A percentile compares a stretch with the other conserved stretches of the same genome.
phyloP scores from a whole-genome alignment of 2,113 vertebrate species.

The Otolemur garnettii region DNA sequence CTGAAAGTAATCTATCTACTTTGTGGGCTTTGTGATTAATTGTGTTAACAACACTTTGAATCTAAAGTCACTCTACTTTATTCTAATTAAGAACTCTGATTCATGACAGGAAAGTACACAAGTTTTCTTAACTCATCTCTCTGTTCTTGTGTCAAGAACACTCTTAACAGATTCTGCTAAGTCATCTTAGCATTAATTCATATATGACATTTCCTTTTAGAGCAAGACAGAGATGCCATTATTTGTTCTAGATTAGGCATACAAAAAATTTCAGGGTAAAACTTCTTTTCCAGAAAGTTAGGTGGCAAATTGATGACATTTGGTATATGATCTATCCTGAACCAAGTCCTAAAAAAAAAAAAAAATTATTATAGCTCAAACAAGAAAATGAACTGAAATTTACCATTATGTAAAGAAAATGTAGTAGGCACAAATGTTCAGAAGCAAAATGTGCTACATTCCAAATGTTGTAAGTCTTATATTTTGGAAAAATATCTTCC shows the following conservation, averaged over 20 bases:
- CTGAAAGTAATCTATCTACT: not conserved
- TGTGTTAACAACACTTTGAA: not conserved
- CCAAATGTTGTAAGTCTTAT: slow-evolving; percentile 5
- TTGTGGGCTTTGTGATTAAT: not conserved
- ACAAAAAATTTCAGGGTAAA: not conserved
- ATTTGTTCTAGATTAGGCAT: not conserved
- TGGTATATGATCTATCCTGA: not conserved
- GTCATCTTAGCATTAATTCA: not conserved
- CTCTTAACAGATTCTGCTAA: not conserved
- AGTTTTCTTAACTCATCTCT: accelerated
- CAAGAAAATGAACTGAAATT: not conserved
- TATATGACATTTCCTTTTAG: not conserved
- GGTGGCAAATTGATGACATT: not conserved
- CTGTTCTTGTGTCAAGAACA: not conserved
- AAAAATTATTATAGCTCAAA: not conserved
- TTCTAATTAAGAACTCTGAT: not conserved
- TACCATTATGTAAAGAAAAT: not conserved
- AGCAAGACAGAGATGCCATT: not conserved
- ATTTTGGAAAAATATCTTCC: not conserved
- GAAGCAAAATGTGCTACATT: not conserved
- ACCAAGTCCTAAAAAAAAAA: not conserved
- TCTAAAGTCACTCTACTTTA: not conserved
- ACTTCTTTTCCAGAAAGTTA: not conserved
- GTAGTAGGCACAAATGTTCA: not conserved
- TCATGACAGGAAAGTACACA: not conserved